Evolutionary conservation across 2,113 vertebrate genomes (phyloP).

Genomic region (Morone chrysops): DNA sequence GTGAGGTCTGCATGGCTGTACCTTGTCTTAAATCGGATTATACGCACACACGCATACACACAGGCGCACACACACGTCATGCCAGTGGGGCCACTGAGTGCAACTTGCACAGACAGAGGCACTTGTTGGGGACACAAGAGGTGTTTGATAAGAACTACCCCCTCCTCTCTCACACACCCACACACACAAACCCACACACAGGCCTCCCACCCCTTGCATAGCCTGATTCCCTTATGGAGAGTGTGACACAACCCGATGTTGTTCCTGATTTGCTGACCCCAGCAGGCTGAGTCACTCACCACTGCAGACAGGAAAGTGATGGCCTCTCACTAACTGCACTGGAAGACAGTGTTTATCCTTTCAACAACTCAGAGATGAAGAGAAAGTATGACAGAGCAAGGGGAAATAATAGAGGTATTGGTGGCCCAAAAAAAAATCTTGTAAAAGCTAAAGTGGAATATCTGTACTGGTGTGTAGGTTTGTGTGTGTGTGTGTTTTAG

Average conservation of each 20-base stretch:
- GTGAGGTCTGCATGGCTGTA: slow-evolving; percentile 81
- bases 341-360: slow-evolving; percentile 22
- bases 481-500: neutral
- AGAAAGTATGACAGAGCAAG: neutral
- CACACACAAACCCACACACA: slow-evolving; percentile 26
- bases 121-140: slow-evolving; percentile 78
- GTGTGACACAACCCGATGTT: slow-evolving; percentile 52
- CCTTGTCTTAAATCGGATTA: slow-evolving; percentile 83
- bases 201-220: slow-evolving; percentile 41
- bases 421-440: neutral
- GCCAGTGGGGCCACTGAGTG: slow-evolving; percentile 63
- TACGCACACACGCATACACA: slow-evolving; percentile 32
- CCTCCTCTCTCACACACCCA: neutral
- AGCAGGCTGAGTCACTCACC: slow-evolving; percentile 46
- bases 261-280: slow-evolving; percentile 66
- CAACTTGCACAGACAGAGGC: slow-evolving; percentile 59
- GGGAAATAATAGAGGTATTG: neutral
- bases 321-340: neutral
- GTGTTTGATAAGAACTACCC: slow-evolving; percentile 68
- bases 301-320: slow-evolving; percentile 12
- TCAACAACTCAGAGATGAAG: slow-evolving; percentile 11
- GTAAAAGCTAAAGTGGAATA: neutral
- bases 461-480: neutral
- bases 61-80: slow-evolving; percentile 39
- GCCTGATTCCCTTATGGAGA: slow-evolving; percentile 46